Base-by-base conservation (phyloP, 23 tunicate genomes). In the Oikopleura vanhoeffeni region DNA sequence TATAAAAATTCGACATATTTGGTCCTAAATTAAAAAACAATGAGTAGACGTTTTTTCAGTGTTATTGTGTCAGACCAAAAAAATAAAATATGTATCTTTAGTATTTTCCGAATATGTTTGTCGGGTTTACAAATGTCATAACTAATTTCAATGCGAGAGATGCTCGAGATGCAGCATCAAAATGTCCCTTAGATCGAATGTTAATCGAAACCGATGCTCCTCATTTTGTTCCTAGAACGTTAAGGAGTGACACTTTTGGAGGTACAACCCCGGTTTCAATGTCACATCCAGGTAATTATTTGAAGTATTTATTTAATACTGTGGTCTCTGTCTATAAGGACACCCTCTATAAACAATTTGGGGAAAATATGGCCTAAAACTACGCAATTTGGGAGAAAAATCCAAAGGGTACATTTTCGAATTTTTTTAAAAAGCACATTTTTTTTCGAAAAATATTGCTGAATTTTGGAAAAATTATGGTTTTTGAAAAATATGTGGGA, bases 131-230 rank as follows among this genome's bases (percentile, higher is more conserved):
- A 40, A 89, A 89, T 57, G 85, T 89, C 3, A 38, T 89, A 39
- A 87, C 91, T 40, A 89, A 89, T 42, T 58, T 67, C 57, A 84
- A 76, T 40, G 91, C 91, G 30, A 83, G 86, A 64, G 76, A 86
- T 40, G 85, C 91, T 40, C 87, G 91, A 2, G 86, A 88, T 76
- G 88, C 91, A 3, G 91, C 76, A 39, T 0, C 83, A 57, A 71
- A 76, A 40, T 86, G 87, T 76, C 91, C 91, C 1, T 57, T 89
- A 39, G 85, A 89, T 27, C 41, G 91, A 30, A 89, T 89, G 77
- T 39, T 89, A 35, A 40, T 89, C 36, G 91, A 89, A 57, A 89
- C 91, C 0, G 91, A 89, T 42, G 84, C 89, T 0, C 91, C 91
- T 0, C 87, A 89, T 76, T 89, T 89, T 49, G 79, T 89, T 40